Evolutionary conservation across 2,113 vertebrate species (phyloP).

Genomic region (Antidorcas marsupialis): DNA sequence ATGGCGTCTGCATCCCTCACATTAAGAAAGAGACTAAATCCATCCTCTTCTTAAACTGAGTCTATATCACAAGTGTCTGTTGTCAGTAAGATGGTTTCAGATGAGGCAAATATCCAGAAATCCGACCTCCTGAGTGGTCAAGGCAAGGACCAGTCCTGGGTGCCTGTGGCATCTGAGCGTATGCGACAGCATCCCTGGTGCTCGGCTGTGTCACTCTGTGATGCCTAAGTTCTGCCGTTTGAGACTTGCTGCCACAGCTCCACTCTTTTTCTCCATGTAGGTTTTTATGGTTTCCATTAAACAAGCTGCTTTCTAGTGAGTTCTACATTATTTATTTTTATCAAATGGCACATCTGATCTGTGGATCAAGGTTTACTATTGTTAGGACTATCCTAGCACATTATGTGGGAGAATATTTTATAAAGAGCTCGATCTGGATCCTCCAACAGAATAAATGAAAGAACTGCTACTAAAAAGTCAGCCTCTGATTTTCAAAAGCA

Average conservation of each 20-base stretch:
- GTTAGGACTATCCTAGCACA: conserved; percentile 3
- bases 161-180: background rate
- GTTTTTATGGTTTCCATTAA: conserved; percentile 31
- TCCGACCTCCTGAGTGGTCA: background rate
- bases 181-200: background rate
- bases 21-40: background rate
- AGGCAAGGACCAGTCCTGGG: background rate
- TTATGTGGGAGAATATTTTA: conserved; percentile 20
- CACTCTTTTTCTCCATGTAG: background rate
- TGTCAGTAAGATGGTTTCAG: background rate
- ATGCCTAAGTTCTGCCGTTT: background rate
- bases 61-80: background rate
- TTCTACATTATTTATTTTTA: conserved; percentile 51
- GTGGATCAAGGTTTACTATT: conserved; percentile 30
- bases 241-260: background rate
- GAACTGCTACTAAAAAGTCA: conserved; percentile 29
- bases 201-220: background rate
- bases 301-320: background rate
- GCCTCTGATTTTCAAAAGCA: conserved; percentile 30
- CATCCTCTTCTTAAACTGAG: background rate
- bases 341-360: conserved; percentile 24
- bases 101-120: background rate
- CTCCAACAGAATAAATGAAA: conserved; percentile 30
- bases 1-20: background rate
- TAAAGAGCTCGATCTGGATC: background rate